Base-by-base conservation (phyloP, 2,113 vertebrate species). In the Urocitellus parryii region DNA sequence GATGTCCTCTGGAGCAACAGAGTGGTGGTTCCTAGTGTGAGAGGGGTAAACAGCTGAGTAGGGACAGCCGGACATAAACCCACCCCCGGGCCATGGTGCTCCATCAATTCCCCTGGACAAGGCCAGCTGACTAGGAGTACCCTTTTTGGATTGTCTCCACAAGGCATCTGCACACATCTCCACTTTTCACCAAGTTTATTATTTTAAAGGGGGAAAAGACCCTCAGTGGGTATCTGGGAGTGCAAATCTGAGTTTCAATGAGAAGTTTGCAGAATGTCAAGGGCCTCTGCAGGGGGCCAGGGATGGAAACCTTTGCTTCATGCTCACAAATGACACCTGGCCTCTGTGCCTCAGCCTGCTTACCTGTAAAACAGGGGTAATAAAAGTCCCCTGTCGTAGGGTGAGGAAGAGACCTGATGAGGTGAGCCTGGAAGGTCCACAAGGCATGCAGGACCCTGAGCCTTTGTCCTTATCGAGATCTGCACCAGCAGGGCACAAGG, bases 371-470 rank as follows among this genome's bases (percentile, higher is more conserved):
- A 34, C 8, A n/a, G 16, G 45, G 22, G 7, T 61, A 18, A 85
- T 24, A 42, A 84, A 92, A 92, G 37, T 18, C 18, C n/a, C 37
- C 12, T 24, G 0, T 53, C 10, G 1, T 17, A 16, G 6, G 17
- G 0, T 67, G 58, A 39, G 2, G 29, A 61, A 48, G 34, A 83
- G 8, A 79, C 22, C 32, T 63, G 45, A 2, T 4, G 22, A 56
- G 34, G 48, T 53, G 37, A n/a, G 16, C 51, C 53, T 3, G 2
- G 34, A 16, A 82, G 53, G 45, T 11, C 76, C 32, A 20, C 9
- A 2, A 8, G 87, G 56, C 12, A 3, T 9, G 4, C 1, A 3
- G 24, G 42, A 42, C 45, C 32, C 17, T 42, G 4, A 2, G 32
- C 8, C 13, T 5, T 37, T 70, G 22, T 48, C 42, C 73, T 34